These are phyloP conservation scores for Sciurus carolinensis DNA, from an alignment of 2,797 vertebrate species.

Conservation along the genomic window DNA sequence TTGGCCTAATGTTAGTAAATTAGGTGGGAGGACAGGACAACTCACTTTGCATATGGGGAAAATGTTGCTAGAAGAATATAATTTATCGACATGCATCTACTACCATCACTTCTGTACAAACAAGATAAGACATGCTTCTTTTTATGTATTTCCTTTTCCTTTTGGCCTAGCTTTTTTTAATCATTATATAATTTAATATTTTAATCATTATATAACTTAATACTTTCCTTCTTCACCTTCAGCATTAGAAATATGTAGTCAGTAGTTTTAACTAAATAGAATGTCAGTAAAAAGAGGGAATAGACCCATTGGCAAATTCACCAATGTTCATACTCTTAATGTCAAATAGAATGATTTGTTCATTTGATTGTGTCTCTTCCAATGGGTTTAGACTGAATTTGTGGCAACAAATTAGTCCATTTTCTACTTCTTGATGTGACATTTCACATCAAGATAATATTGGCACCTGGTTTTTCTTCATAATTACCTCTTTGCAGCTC, in stretches of 20 bases:
- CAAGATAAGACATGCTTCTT: background rate
- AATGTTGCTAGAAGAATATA: background rate
- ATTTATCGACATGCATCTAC: background rate
- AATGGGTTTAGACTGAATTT: conserved; percentile 31
- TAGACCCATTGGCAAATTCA: conserved; percentile 21
- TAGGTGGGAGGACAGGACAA: background rate
- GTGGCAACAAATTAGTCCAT: conserved; percentile 3
- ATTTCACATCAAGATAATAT: conserved; percentile 58
- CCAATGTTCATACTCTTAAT: background rate
- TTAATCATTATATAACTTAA: background rate
- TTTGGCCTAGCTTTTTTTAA: conserved; percentile 8
- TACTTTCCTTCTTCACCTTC: conserved; percentile 13
- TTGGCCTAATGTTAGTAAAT: background rate
- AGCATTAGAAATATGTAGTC: conserved; percentile 5
- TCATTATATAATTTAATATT: conserved; percentile 7
- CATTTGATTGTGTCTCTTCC: background rate
- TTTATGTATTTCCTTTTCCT: conserved; percentile 22
- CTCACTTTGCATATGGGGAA: background rate
- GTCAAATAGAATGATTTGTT: conserved; percentile 19
- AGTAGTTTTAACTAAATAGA: conserved; percentile 37
- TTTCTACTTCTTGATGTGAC: conserved; percentile 34
- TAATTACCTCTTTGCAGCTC: conserved; percentile 65
- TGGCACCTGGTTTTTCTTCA: conserved; percentile 50
- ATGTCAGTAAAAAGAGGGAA: conserved; percentile 35
- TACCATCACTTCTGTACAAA: background rate